Base-by-base conservation (phyloP, 2,888 invertebrate genomes). In the Apodemia mormo region DNA sequence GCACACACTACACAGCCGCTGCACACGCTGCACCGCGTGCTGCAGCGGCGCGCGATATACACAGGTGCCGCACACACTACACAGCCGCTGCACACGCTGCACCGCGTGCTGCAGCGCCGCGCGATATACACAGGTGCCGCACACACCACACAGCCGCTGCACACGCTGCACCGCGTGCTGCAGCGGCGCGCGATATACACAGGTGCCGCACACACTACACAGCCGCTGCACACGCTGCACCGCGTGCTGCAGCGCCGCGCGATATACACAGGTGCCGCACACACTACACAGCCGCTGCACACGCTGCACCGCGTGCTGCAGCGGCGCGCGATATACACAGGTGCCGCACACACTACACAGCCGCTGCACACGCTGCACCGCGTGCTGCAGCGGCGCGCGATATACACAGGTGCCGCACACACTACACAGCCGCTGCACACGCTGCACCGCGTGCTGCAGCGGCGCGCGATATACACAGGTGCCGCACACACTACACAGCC, bases 291-390 rank as follows among this genome's bases (percentile, higher is more conserved):
- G 22, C 95, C 96, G 10, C 80, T 96, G 70, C 89, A 94, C 81
- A 96, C 96, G 0, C 90, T 95, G 70, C 85, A 91, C 72, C 88
- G 93, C 0, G 92, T 89, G 69, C 76, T 87, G 49, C 78, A 77
- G 76, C 88, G 86, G 72, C 77, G 81, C 6, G 68, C 80, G 2
- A 73, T 90, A 0, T 85, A 82, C 71, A 74, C 79, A 30, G 82
- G 87, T 88, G 30, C 49, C 49, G 49, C 49, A 73, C 75, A 72
- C 43, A 64, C n/a, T 22, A 22, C 22, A 22, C 22, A 22, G 45
- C 56, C 2, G 10, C 80, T 96, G 70, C 89, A 94, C 81, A 96
- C 96, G 0, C 90, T 95, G 70, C 85, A 91, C 72, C 88, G 93
- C 0, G 92, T 89, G 69, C 76, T 87, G 49, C 78, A 77, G 76